Percentiles rank a stretch among this genome's conserved stretches.
phyloP scores from a whole-genome alignment of 2,113 vertebrate species.

The pig (Sus scrofa) region T2T-Sscrofa CM000826.6:132321501-132322000 shows the following conservation, averaged over 20 bases:
- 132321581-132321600: slow-evolving; percentile 12
- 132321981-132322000: not conserved
- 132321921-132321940: not conserved
- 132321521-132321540: slow-evolving; percentile 43
- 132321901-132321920: not conserved
- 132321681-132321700: slow-evolving; percentile 51
- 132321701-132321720: slow-evolving; percentile 54
- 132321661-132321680: not conserved
- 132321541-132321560: slow-evolving; percentile 56
- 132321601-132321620: slow-evolving; percentile 35
- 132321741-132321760: not conserved
- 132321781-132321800: not conserved
- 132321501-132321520: slow-evolving; percentile 27
- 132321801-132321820: not conserved
- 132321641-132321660: slow-evolving; percentile 27
- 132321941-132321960: not conserved
- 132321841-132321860: not conserved
- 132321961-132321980: not conserved
- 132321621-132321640: slow-evolving; percentile 18
- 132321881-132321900: not conserved
- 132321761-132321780: not conserved
- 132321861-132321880: not conserved
- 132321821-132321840: not conserved
- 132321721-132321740: slow-evolving; percentile 27
- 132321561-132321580: slow-evolving; percentile 48